These are phyloP conservation scores for Mormoops blainvillei DNA, from an alignment of 2,113 vertebrate species.

Conservation along the genomic window DNA sequence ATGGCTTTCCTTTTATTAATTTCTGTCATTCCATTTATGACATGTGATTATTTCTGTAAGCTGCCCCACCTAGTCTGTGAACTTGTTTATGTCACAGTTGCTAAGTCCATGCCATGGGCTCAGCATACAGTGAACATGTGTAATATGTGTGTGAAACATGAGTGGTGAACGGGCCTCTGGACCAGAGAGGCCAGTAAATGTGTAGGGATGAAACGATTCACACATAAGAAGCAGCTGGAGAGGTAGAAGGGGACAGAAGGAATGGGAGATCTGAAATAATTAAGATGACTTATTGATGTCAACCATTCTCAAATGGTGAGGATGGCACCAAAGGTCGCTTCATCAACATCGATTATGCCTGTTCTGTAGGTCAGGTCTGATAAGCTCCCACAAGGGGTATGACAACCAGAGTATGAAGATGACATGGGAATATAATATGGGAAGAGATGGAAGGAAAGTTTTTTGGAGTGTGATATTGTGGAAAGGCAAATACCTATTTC, in stretches of 20 bases:
- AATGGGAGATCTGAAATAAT: neutral
- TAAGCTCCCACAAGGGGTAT: neutral
- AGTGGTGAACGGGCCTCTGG: neutral
- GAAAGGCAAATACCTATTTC: neutral
- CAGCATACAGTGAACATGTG: neutral
- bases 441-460: neutral
- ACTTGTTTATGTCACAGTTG: neutral
- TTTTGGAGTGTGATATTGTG: neutral
- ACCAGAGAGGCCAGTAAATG: neutral
- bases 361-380: too few relatives aligned
- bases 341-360: neutral
- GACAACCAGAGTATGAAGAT: neutral
- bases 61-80: neutral
- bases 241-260: neutral
- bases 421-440: neutral
- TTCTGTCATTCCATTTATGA: neutral
- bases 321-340: neutral
- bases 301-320: neutral
- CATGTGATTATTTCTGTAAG: neutral
- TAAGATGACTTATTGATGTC: neutral
- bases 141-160: neutral
- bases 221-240: neutral
- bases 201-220: neutral
- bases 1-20: neutral
- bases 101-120: neutral